These are phyloP conservation scores for Pedionomus torquatus DNA, from an alignment of 2,113 vertebrate genomes.

Conservation along the genomic window DNA sequence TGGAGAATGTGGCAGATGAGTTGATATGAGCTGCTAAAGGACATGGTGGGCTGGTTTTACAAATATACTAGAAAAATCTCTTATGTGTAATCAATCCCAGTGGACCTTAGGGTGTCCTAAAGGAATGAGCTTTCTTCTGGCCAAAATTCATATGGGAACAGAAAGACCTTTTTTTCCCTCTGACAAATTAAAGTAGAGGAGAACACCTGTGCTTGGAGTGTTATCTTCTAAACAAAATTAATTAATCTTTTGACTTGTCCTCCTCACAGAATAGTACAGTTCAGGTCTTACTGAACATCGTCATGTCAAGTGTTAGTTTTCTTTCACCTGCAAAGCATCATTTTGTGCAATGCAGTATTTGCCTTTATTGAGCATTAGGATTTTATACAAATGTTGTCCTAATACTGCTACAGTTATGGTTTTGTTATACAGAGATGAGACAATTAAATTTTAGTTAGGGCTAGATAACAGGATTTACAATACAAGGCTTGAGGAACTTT, in stretches of 20 bases:
- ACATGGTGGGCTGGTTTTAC: neutral
- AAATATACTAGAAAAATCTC: too few relatives aligned
- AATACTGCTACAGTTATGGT: neutral
- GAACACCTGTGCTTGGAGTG: neutral
- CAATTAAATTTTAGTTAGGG: rapidly evolving
- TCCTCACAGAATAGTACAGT: rapidly evolving
- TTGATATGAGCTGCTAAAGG: neutral
- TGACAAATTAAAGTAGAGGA: neutral
- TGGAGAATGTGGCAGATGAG: neutral
- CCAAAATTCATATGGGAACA: neutral
- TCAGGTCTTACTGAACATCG: rapidly evolving
- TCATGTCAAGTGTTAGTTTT: neutral
- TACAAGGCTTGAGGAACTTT: neutral
- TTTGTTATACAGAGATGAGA: neutral
- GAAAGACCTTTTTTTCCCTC: neutral
- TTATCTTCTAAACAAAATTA: neutral
- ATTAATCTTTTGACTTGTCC: neutral
- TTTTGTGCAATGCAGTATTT: rapidly evolving
- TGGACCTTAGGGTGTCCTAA: neutral
- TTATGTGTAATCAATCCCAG: neutral
- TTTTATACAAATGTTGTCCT: neutral
- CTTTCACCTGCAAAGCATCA: neutral
- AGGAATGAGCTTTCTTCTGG: neutral
- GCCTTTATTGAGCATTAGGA: neutral
- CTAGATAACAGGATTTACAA: neutral